phyloP scores from a whole-genome alignment of 2,797 vertebrate species.

The Squalus acanthias region DNA sequence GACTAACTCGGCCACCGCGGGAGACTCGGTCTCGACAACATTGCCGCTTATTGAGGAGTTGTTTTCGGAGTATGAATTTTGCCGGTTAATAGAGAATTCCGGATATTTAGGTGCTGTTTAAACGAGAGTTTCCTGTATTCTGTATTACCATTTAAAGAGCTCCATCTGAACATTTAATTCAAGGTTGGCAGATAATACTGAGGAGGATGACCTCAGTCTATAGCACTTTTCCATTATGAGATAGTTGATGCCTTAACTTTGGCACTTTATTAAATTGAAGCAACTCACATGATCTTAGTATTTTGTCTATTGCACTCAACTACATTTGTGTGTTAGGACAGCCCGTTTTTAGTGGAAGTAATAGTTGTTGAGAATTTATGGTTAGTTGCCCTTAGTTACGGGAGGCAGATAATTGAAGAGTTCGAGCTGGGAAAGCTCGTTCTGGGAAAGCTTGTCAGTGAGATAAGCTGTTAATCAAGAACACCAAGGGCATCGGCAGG shows the following conservation, averaged over 20 bases:
- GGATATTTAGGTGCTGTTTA: no score
- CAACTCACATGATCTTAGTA: not conserved
- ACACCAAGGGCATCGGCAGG: not conserved
- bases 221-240: not conserved
- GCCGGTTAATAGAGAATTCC: no score
- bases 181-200: not conserved
- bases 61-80: no score
- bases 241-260: not conserved
- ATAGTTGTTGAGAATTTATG: not conserved
- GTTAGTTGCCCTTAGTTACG: not conserved
- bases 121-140: not conserved
- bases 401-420: slow-evolving; percentile 1
- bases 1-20: no score
- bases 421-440: not conserved
- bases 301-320: not conserved
- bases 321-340: not conserved
- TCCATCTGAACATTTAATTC: not conserved
- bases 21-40: no score
- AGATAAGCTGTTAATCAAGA: not conserved
- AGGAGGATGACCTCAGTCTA: not conserved
- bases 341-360: not conserved
- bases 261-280: not conserved
- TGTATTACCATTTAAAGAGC: not conserved
- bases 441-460: not conserved
- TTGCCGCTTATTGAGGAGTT: no score